Evolutionary conservation across 2,888 invertebrate species (phyloP), one percentile per base, ranked within the genome.

Genomic region (Nebria salina): DNA sequence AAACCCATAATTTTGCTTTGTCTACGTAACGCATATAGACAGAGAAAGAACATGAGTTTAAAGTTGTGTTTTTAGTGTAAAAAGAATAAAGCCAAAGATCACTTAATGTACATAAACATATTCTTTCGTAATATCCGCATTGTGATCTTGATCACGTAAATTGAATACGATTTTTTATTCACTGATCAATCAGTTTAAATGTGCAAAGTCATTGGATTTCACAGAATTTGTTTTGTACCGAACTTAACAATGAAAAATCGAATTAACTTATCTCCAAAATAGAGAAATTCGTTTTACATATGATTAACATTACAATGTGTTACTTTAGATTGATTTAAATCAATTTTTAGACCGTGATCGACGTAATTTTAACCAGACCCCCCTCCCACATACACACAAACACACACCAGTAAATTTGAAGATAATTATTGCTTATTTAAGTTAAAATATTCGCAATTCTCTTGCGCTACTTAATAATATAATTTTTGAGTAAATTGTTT

Each of bases 61-160:
- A 34, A 2, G 34, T 34, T 34, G 34, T 1, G 34, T 34, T 2
- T 20, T 34, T 34, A 34, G 34, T 34, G 34, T 34, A 4, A 34
- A 54, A 54, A 1, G 7, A 2, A 11, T 54, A 13, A 54, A 54
- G 8, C 8, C 8, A 54, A 54, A 13, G 54, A 3, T 54, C 54
- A 54, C 54, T 54, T 54, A 54, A 54, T 6, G 54, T 2, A 54
- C 54, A 11, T 11, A 54, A 54, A 54, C 54, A 54, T 54, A 54
- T 54, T 54, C 54, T 54, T 54, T 54, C 54, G 54, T 54, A 54
- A 54, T 54, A 54, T 54, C 54, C 54, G 54, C 54, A 54, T 54
- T 54, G 54, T 54, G 54, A 54, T 54, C 54, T 54, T 54, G 54
- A 54, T 54, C 54, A 54, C 6, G 54, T 54, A 54, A 54, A 54